Base-by-base conservation (phyloP, 2,113 vertebrate species). In the Erythrolamprus reginae region DNA sequence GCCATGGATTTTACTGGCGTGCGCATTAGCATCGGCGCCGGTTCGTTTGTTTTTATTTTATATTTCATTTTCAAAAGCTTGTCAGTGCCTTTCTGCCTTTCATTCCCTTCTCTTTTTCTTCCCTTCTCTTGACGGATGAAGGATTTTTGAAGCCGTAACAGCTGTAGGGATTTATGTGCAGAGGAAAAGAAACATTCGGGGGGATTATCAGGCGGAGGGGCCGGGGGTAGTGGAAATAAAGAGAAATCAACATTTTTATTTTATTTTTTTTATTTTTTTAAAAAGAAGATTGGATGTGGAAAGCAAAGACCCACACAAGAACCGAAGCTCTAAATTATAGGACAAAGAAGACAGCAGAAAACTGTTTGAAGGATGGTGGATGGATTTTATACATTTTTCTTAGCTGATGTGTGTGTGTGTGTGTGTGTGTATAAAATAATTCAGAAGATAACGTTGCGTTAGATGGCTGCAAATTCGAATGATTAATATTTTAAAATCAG, bases 121-220 rank as follows among this genome's bases (percentile, higher is more conserved):
- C 92, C 85, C 93, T 90, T 92, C 92, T 90, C 94, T 94, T 93
- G 95, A 94, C 93, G 95, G 94, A 50, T 13, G 91, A 93, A 93
- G 96, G 95, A 96, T 96, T 93, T 90, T 19, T 96, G 94, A 96
- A 97, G 94, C 90, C 93, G 93, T 94, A 94, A 93, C 96, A 97
- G 96, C 97, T 97, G 97, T 15, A 10, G 93, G 96, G 96, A 96
- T 93, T 96, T 95, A 92, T 93, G 95, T 89, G 88, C 13, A 51
- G 92, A 94, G 93, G 91, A 93, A 93, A 94, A 92, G 91, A 86
- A 4, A 94, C 93, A 92, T 95, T 97, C 95, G 93, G 45, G 94
- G 94, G 95, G 96, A 94, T 95, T 94, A 97, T 94, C 95, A 89
- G 95, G 50, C 0, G 1, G 7, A 88, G 4, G 28, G 85, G n/a